Conservation (phyloP, 2,797 vertebrate species). For the Anomalospiza imberbis region DNA sequence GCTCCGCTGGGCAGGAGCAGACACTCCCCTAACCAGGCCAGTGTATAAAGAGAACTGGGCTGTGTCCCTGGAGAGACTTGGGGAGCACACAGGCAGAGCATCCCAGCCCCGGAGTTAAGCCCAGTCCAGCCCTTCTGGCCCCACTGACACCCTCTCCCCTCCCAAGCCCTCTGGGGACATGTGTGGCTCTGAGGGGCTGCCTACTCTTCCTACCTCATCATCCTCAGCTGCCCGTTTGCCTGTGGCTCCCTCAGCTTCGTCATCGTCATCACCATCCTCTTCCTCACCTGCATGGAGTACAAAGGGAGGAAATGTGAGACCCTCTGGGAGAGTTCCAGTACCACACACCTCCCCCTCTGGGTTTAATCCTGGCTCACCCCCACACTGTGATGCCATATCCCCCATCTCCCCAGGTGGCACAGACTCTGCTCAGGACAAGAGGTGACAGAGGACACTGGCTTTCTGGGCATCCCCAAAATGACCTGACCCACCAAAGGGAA, state of each 20-base stretch:
- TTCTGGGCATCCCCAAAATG: neutral
- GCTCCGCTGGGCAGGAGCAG: fast-evolving
- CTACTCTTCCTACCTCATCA: slow-evolving; percentile 75
- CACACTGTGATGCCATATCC: fast-evolving
- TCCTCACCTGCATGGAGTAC: slow-evolving; percentile 76
- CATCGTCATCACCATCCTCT: slow-evolving; percentile 88
- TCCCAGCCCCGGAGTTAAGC: neutral
- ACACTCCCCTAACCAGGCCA: neutral
- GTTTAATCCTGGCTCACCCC: neutral
- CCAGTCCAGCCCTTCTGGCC: fast-evolving
- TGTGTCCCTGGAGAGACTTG: fast-evolving
- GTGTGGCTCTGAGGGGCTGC: fast-evolving
- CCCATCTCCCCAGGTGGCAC: neutral
- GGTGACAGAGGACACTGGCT: fast-evolving
- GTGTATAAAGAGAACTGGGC: neutral
- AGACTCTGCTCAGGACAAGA: neutral
- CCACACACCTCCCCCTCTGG: neutral
- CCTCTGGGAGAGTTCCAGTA: neutral
- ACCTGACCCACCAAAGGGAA: neutral
- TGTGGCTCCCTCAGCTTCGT: slow-evolving; percentile 82
- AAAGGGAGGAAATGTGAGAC: neutral
- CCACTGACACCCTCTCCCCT: fast-evolving
- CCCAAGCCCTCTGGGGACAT: neutral
- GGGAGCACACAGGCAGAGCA: neutral
- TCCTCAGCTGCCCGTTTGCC: slow-evolving; percentile 88